Conservation (phyloP, 2,113 vertebrate species). For the Caloenas nicobarica region DNA sequence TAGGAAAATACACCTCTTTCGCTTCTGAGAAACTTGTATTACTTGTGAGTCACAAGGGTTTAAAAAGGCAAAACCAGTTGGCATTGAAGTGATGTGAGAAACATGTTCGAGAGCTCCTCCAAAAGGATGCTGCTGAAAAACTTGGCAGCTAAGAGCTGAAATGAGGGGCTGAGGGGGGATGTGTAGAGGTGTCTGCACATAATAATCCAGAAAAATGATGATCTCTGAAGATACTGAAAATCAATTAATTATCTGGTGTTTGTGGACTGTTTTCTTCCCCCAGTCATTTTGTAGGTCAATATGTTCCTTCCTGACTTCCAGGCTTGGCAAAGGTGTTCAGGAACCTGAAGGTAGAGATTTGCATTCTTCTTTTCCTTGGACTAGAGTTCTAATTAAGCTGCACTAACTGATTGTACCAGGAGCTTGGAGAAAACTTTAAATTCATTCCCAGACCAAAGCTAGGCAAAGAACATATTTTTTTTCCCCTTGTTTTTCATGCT, state of each 20-base stretch:
- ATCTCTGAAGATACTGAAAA: not conserved
- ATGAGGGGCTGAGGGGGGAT: fast-evolving
- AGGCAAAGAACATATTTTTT: not conserved
- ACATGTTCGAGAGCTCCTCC: not conserved
- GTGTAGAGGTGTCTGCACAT: not conserved
- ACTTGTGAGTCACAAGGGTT: constrained; percentile 26
- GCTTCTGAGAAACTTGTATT: constrained; percentile 16
- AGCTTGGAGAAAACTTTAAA: not conserved
- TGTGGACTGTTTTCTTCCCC: not conserved
- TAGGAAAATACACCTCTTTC: constrained; percentile 50
- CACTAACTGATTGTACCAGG: not conserved
- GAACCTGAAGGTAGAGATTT: not conserved
- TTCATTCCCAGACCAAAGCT: not conserved
- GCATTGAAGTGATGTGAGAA: not conserved
- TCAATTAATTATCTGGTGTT: not conserved
- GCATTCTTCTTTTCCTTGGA: not conserved
- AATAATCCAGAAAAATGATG: not conserved
- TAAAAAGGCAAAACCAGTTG: constrained; percentile 12
- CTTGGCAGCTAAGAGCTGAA: not conserved
- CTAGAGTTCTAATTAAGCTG: not conserved
- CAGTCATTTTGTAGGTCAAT: not conserved
- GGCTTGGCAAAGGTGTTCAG: not conserved
- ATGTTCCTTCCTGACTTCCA: not conserved
- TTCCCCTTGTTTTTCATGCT: not conserved
- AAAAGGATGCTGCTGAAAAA: not conserved